Percentiles rank a stretch among this genome's conserved stretches.
These are phyloP conservation scores for Papilio dardanus DNA, from an alignment of 1,140 invertebrate species.

Conservation along the genomic window DNA sequence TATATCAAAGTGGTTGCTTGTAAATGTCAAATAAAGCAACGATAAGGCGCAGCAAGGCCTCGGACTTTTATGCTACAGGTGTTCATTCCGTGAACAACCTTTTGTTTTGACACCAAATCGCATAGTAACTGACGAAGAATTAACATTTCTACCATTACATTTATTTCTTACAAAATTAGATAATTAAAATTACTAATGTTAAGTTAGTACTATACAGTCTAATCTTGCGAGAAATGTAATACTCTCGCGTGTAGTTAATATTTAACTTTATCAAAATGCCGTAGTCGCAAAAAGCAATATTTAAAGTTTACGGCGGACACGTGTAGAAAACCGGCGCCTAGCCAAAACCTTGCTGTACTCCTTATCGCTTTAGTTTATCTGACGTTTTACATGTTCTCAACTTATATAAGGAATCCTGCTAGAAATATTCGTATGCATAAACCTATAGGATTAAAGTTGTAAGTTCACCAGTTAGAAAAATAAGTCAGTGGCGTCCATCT, in stretches of 20 bases:
- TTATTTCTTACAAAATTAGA: background rate
- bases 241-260: background rate
- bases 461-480: background rate
- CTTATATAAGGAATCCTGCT: background rate
- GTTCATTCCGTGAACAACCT: conserved; percentile 13
- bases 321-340: conserved; percentile 17
- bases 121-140: background rate
- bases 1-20: background rate
- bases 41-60: background rate
- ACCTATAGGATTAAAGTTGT: background rate
- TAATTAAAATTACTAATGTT: background rate
- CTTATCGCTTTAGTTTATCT: conserved; percentile 17
- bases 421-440: background rate
- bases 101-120: background rate
- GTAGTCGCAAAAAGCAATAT: conserved; percentile 13
- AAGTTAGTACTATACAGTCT: background rate
- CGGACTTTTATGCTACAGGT: conserved; percentile 4
- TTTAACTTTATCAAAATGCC: conserved; percentile 13
- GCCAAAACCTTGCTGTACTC: conserved; percentile 20
- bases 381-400: conserved; percentile 14
- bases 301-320: conserved; percentile 16
- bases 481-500: background rate
- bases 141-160: background rate
- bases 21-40: conserved; percentile 15
- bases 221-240: background rate